Evolutionary conservation across 2,113 vertebrate genomes (phyloP), one percentile per base, ranked within the genome.

Genomic region (Lagopus muta): DNA sequence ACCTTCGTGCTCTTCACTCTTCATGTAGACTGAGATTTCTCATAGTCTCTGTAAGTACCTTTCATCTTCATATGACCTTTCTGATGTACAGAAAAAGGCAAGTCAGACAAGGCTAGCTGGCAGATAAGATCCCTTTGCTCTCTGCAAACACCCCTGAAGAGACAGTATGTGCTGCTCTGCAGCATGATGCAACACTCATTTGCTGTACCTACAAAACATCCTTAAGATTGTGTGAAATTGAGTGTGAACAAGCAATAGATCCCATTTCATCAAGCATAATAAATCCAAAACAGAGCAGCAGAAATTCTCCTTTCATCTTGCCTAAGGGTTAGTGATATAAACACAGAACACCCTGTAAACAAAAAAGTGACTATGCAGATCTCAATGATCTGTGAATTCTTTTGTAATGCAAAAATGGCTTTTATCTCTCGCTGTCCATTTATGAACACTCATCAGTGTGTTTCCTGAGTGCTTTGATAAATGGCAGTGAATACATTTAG

Each of bases 371-470:
- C 60, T 74, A 88, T 80, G 54, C 60, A 94, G 89, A 92, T 88
- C 52, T 60, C 77, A 12, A 64, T 94, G 80, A 28, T 22, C 65
- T 88, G 64, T 64, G 54, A 81, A 81, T 77, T 87, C 67, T 90
- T 97, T 94, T 94, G 78, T 90, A 93, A 94, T 96, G 92, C 61
- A 96, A 93, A 96, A 93, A 72, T 20, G 1, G 71, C 86, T 92
- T 95, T 94, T 69, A 94, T 95, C 66, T 86, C 57, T 90, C 74
- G 65, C 13, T 70, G 38, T 62, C 67, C 88, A 5, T 81, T 86
- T 94, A 34, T 74, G 61, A 95, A 36, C 36, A 40, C n/a, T 90
- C 55, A 83, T 81, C 64, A 82, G 18, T 77, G 22, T 82, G 57
- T 25, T 73, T 77, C 34, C 60, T 58, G 60, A 8, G 25, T 79